These are phyloP conservation scores for Temnopleurus reevesii DNA, from an alignment of 53 echinoderm and acorn worm genomes.

Conservation along the genomic window DNA sequence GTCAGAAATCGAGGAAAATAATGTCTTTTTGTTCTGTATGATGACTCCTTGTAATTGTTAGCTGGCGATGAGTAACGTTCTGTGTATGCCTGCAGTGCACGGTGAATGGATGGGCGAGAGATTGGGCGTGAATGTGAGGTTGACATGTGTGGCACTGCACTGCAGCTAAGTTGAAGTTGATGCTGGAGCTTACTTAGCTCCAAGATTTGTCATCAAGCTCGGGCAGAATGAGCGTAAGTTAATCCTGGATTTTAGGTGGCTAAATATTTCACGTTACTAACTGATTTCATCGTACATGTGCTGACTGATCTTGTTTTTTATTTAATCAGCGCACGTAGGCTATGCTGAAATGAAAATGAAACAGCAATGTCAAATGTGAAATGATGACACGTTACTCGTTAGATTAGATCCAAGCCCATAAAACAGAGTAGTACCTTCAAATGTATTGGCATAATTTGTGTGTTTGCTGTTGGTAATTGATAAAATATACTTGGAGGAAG, in stretches of 20 bases:
- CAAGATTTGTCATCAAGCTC: too few relatives aligned
- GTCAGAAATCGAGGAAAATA: not conserved
- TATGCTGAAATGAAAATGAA: too few relatives aligned
- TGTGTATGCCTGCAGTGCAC: not conserved
- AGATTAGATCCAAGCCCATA: too few relatives aligned
- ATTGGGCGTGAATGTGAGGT: slow-evolving; percentile 5
- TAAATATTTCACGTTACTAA: too few relatives aligned
- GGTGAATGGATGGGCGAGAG: not conserved
- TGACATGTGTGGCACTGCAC: not conserved
- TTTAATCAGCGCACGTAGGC: not conserved
- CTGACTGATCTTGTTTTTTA: not conserved
- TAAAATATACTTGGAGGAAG: too few relatives aligned
- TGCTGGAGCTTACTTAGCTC: not conserved
- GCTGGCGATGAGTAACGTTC: slow-evolving; percentile 8
- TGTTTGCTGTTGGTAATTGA: too few relatives aligned
- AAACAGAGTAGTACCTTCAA: too few relatives aligned
- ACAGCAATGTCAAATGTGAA: too few relatives aligned
- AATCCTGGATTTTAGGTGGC: too few relatives aligned
- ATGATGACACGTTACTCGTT: too few relatives aligned
- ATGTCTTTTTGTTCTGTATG: not conserved
- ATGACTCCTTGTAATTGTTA: not conserved
- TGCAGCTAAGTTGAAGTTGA: not conserved
- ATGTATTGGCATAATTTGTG: too few relatives aligned
- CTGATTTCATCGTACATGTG: not conserved
- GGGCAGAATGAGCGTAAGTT: too few relatives aligned